Base-by-base conservation (phyloP, 2,797 vertebrate genomes). In the Epinephelus malabaricus region DNA sequence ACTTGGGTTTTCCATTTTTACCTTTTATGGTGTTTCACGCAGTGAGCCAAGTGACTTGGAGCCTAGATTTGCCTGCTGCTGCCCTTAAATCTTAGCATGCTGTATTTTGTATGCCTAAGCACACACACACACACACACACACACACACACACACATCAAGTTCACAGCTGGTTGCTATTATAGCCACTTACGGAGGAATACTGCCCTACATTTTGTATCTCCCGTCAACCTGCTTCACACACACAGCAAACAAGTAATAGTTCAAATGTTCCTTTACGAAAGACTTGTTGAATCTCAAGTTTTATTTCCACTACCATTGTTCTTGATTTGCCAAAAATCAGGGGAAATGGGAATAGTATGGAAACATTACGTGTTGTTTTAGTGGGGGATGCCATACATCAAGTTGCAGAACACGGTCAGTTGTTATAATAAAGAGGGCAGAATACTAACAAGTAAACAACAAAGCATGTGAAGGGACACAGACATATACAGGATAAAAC, bases 111-210 rank as follows among this genome's bases (percentile, higher is more conserved):
- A 78, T 69, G 69, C 68, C 49, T 21, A 27, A n/a, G 49, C 69
- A 27, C 50, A 2, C 34, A 27, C 21, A 59, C 12, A 53, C 25
- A 47, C 30, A 61, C 21, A 59, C 23, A 67, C 59, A 51, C 64
- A 56, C 64, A 64, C 69, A 27, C 21, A 59, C 12, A 53, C 43
- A 74, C 25, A 8, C 5, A 58, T 43, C 84, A 82, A 79, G 85
- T 83, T 90, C 85, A 89, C 95, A 95, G 93, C 93, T 95, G 94
- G 89, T 92, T 92, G 88, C 85, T n/a, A 95, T 96, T 96, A 95
- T 19, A 64, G 88, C 77, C 82, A 85, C 91, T 92, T 91, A 91
- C 59, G 66, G 84, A 80, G 75, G 85, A 88, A 71, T 51, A 83
- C 45, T 83, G 87, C 69, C 90, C 86, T 89, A 82, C 76, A 89